These are phyloP conservation scores for Dasysyrphus tricinctus DNA, from an alignment of 2,888 invertebrate species.

Conservation along the genomic window DNA sequence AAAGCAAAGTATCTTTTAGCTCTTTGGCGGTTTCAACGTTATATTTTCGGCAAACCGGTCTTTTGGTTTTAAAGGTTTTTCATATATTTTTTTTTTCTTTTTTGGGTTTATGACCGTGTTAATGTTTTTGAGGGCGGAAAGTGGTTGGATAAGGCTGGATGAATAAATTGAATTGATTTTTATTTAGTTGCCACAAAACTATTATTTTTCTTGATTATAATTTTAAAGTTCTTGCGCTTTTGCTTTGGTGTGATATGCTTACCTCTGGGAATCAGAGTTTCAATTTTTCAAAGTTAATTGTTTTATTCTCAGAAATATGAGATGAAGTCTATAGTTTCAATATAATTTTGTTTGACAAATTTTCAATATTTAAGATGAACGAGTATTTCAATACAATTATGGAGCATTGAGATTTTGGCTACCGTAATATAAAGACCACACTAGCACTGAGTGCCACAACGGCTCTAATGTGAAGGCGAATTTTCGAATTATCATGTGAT, in stretches of 20 bases:
- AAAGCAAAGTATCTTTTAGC: conserved; percentile 5
- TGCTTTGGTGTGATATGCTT: background rate
- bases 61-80: background rate
- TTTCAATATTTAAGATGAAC: too few relatives aligned
- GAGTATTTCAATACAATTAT: too few relatives aligned
- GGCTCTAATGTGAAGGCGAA: too few relatives aligned
- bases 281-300: too few relatives aligned
- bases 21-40: background rate
- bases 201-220: background rate
- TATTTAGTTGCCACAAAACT: background rate
- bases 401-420: too few relatives aligned
- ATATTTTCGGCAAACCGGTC: background rate
- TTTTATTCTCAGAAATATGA: too few relatives aligned
- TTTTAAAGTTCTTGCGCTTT: background rate
- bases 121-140: background rate
- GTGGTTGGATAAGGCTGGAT: background rate
- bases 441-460: too few relatives aligned
- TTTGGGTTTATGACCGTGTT: background rate
- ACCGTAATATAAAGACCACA: too few relatives aligned
- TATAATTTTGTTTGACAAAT: too few relatives aligned
- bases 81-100: background rate
- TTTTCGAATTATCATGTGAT: too few relatives aligned
- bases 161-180: background rate
- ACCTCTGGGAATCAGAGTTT: too few relatives aligned
- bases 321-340: too few relatives aligned